Evolutionary conservation across 2,113 vertebrate species (phyloP).

Genomic region (Redunca redunca): DNA sequence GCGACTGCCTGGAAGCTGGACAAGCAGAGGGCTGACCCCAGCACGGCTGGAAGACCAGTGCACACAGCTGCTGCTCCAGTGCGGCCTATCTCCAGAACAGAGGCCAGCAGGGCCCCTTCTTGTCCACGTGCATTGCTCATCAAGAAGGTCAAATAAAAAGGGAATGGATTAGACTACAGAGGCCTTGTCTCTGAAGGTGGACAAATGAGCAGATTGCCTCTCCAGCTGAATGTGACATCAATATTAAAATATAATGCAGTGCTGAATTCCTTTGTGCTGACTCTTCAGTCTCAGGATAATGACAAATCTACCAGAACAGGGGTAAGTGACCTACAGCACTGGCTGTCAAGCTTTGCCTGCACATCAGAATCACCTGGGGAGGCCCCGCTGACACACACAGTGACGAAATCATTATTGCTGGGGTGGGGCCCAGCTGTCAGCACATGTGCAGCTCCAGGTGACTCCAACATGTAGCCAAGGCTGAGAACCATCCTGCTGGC

Average conservation of each 20-base stretch:
- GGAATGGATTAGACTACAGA: neutral
- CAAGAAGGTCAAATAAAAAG: neutral
- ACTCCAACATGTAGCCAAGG: neutral
- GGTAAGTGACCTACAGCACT: neutral
- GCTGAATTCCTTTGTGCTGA: neutral
- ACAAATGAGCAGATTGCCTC: neutral
- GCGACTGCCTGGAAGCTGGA: neutral
- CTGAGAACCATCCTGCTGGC: neutral
- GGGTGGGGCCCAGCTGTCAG: neutral
- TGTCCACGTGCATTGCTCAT: neutral
- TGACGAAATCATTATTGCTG: neutral
- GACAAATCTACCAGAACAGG: neutral
- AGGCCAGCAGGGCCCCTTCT: neutral
- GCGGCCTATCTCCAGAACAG: neutral
- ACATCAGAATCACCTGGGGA: neutral
- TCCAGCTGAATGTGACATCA: neutral
- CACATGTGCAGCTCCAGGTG: neutral
- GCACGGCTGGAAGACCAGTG: neutral
- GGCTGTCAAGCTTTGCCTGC: neutral
- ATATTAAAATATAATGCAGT: constrained; percentile 23
- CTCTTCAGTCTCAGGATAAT: neutral
- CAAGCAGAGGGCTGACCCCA: neutral
- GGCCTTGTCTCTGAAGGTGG: neutral
- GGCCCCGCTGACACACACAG: neutral
- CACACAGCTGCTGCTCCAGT: neutral